Conservation (phyloP, 1,140 invertebrate genomes). For the Manduca sexta region DNA sequence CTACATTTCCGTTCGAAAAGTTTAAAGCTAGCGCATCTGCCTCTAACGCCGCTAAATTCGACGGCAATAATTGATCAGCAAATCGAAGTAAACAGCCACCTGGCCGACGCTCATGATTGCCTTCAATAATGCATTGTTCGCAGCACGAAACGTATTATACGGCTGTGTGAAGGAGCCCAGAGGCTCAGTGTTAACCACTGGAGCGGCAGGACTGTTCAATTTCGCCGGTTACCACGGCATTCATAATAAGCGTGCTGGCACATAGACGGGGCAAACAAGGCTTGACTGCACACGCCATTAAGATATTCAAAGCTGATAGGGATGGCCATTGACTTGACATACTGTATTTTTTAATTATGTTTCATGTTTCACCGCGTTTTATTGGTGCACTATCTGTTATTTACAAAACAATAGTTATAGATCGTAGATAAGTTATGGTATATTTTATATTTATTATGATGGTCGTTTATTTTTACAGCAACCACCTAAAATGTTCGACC, state of each 20-base stretch:
- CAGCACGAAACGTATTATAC: constrained; percentile 31
- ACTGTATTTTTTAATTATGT: constrained; percentile 34
- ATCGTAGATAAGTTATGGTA: neutral
- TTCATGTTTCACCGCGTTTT: constrained; percentile 12
- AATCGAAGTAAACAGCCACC: constrained; percentile 36
- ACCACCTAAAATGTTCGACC: neutral
- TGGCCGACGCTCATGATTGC: constrained; percentile 31
- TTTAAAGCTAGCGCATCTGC: neutral
- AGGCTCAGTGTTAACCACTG: neutral
- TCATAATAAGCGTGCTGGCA: constrained; percentile 27
- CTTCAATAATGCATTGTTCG: constrained; percentile 36
- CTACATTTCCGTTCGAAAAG: constrained; percentile 1
- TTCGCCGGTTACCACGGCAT: constrained; percentile 16
- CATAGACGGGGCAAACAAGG: constrained; percentile 33
- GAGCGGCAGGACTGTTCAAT: constrained; percentile 5
- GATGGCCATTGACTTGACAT: constrained; percentile 28
- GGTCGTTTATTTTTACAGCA: neutral
- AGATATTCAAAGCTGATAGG: constrained; percentile 34
- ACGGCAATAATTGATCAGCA: constrained; percentile 39
- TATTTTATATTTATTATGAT: neutral
- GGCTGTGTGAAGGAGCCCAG: constrained; percentile 4
- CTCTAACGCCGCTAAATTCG: constrained; percentile 14
- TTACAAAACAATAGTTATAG: neutral
- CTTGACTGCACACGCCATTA: constrained; percentile 36
- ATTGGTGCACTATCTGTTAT: neutral